Base-by-base conservation (phyloP, 1,140 invertebrate species). In the Ganaspis sp. region DNA sequence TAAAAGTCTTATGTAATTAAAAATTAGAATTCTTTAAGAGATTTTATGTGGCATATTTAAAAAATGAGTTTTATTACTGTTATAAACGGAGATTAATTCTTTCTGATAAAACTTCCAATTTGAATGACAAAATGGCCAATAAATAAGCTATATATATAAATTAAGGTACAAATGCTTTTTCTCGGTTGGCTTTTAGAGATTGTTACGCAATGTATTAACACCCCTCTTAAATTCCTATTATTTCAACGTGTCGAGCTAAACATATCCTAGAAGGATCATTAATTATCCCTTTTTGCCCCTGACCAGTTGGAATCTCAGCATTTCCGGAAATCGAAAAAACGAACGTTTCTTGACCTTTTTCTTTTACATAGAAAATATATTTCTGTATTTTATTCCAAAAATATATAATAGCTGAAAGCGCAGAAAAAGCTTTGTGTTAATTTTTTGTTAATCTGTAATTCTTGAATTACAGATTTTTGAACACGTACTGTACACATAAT, bases 141-240 rank as follows among this genome's bases (percentile, higher is more conserved):
- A 49, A 49, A 49, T 49, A 49, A 49, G n/a, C n/a, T n/a, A n/a
- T n/a, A n/a, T n/a, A 1, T 15, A n/a, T 15, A 49, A 49, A 49
- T 49, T 49, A 49, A 49, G 15, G 45, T 49, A 4, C 17, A n/a
- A 49, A 49, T 49, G 45, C 17, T 49, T 49, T 17, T n/a, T 49
- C 17, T n/a, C 45, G 45, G 45, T n/a, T 49, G n/a, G 15, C 45
- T 49, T 49, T 45, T 45, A n/a, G 45, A 49, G 45, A 1, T n/a
- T 49, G 15, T 49, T 49, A 49, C 45, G 45, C 45, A 49, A n/a
- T 49, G 45, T 17, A n/a, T 49, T 49, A 49, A 49, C n/a, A 49
- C 15, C 15, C 45, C 45, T 40, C 45, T 49, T 49, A 49, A 49
- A 49, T 49, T 5, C 15, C 45, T 6, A 49, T 49, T 49, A 15